A percentile compares a stretch with the other conserved stretches of the same genome.
Evolutionary conservation across 2,888 invertebrate species (phyloP).

Genomic region (Mythimna ferrago): DNA sequence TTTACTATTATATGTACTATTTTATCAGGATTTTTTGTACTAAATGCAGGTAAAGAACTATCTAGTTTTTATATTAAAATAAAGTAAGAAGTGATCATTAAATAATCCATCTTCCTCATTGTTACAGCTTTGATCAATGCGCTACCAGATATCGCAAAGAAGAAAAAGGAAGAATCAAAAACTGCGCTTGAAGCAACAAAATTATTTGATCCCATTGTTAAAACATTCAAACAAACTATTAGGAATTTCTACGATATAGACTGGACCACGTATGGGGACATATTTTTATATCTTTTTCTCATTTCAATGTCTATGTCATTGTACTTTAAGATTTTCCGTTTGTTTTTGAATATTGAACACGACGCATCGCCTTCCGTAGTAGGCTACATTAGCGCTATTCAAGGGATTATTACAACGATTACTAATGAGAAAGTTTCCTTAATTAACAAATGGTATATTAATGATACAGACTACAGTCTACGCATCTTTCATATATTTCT

Average conservation of each 20-base stretch:
- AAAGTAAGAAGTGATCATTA: background rate
- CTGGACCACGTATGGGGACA: slow-evolving; percentile 88
- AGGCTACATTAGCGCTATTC: slow-evolving; percentile 90
- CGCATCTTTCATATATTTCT: slow-evolving; percentile 85
- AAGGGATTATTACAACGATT: slow-evolving; percentile 83
- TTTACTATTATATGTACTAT: slow-evolving; percentile 84
- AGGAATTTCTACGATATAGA: slow-evolving; percentile 84
- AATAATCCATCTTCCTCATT: slow-evolving; percentile 8
- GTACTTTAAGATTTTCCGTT: slow-evolving; percentile 86
- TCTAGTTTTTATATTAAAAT: background rate
- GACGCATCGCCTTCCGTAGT: slow-evolving; percentile 83
- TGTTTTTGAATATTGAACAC: slow-evolving; percentile 85
- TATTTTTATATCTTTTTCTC: slow-evolving; percentile 87
- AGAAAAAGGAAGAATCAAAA: slow-evolving; percentile 56
- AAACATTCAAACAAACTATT: slow-evolving; percentile 75
- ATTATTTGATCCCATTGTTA: slow-evolving; percentile 62
- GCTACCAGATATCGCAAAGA: slow-evolving; percentile 64
- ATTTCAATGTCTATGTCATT: slow-evolving; percentile 84
- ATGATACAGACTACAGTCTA: slow-evolving; percentile 79
- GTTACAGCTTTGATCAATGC: slow-evolving; percentile 70
- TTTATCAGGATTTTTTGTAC: slow-evolving; percentile 65
- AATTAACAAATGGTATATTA: slow-evolving; percentile 82
- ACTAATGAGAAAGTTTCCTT: slow-evolving; percentile 83
- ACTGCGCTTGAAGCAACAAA: slow-evolving; percentile 52
- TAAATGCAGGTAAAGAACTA: slow-evolving; percentile 69